Percentiles rank a stretch among this genome's conserved stretches.
Evolutionary conservation across 1,140 invertebrate genomes (phyloP).

Genomic region (Nymphalis io): DNA sequence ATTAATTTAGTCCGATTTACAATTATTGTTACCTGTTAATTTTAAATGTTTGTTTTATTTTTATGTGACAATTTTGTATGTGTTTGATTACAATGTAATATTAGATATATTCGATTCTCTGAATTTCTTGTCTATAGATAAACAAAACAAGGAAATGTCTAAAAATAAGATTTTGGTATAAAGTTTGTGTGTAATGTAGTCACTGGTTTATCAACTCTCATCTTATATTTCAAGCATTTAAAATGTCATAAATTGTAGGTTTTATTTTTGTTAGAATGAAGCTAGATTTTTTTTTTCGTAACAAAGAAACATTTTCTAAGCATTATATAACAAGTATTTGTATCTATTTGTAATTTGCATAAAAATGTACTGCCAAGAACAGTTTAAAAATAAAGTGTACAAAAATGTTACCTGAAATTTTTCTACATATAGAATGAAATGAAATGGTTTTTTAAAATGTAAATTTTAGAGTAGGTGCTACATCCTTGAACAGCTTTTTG

Average conservation of each 20-base stretch:
- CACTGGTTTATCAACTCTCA: not conserved
- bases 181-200: not conserved
- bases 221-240: not conserved
- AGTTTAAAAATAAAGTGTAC: slow-evolving; percentile 58
- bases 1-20: slow-evolving; percentile 34
- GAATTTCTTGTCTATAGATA: not conserved
- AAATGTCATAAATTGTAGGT: not conserved
- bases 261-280: not conserved
- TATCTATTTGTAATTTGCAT: slow-evolving; percentile 19
- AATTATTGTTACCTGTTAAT: slow-evolving; percentile 33
- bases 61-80: slow-evolving; percentile 20
- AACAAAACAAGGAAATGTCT: not conserved
- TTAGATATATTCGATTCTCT: not conserved
- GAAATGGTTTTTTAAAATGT: slow-evolving; percentile 32
- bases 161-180: not conserved
- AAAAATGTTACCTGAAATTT: slow-evolving; percentile 75
- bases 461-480: slow-evolving; percentile 54
- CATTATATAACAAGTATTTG: slow-evolving; percentile 1
- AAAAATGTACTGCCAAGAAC: slow-evolving; percentile 40
- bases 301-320: not conserved
- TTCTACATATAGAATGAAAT: slow-evolving; percentile 47
- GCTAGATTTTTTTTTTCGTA: slow-evolving; percentile 3
- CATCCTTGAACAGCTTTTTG: slow-evolving; percentile 35
- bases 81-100: slow-evolving; percentile 8
- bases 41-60: slow-evolving; percentile 30